These are phyloP conservation scores for Ibycter americanus DNA, from an alignment of 2,797 vertebrate species.

Conservation along the genomic window DNA sequence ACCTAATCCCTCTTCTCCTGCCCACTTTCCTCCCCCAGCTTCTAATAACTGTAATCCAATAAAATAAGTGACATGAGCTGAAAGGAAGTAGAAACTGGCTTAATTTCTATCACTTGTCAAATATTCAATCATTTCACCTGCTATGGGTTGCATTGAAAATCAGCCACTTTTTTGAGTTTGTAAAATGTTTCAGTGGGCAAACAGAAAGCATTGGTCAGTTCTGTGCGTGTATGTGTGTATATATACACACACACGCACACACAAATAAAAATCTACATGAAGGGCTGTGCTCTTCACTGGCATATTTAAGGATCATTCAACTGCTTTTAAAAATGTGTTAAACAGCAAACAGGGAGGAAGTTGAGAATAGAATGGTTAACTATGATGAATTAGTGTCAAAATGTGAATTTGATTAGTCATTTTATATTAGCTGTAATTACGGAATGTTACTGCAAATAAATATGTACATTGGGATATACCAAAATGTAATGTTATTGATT, in stretches of 20 bases:
- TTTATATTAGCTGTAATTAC: conserved; percentile 40
- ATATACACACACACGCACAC: accelerated
- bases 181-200: background rate
- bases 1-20: conserved; percentile 13
- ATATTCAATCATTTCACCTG: background rate
- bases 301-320: background rate
- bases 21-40: conserved; percentile 44
- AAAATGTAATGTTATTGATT: conserved; percentile 36
- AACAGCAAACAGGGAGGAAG: background rate
- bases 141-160: background rate
- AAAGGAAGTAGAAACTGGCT: conserved; percentile 41
- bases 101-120: conserved; percentile 8
- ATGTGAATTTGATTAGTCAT: conserved; percentile 29
- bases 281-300: background rate
- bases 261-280: background rate
- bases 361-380: background rate
- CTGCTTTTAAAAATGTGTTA: background rate
- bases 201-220: background rate
- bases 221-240: accelerated
- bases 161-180: background rate
- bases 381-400: background rate
- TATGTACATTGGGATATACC: background rate
- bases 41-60: conserved; percentile 50
- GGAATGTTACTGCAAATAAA: background rate
- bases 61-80: background rate